Base-by-base conservation (phyloP, 2,797 vertebrate species). In the Parauchenoglanis punctatus region DNA sequence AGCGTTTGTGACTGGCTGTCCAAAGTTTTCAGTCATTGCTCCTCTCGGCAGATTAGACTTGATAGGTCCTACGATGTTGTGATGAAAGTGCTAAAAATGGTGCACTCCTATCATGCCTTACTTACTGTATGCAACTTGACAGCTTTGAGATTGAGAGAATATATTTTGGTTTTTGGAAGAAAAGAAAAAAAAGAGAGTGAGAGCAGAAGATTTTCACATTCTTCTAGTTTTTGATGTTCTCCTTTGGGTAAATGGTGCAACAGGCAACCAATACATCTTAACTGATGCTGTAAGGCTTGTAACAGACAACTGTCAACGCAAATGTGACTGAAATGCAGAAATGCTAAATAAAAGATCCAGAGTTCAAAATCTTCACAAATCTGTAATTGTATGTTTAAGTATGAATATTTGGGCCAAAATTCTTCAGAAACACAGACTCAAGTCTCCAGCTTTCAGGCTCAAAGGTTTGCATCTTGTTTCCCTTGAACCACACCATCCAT, bases 51-150 rank as follows among this genome's bases (percentile, higher is more conserved):
- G 61, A 73, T 84, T 54, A 86, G 56, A 76, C 81, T 20, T 58
- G 81, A 70, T 73, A 72, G 72, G 31, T 18, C 40, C 63, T 40
- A 78, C n/a, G 46, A 58, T 61, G 20, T 67, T 73, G 67, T 80
- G 77, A 84, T 31, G 23, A 78, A 67, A 76, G 61, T 75, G 52
- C n/a, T 78, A 40, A 87, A 89, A 89, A 87, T 18, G 58, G 65
- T 44, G 35, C 84, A 68, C 28, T 44, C 49, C 67, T 25, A 78
- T 75, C 82, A 85, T 70, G 77, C 11, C 75, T 85, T 11, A 49
- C 59, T 89, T 87, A 49, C 49, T 49, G 49, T 10, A 87, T 87
- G 28, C 67, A 59, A 73, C 68, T 20, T 82, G 88, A 85, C 88
- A 85, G 56, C 77, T 59, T 67, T 84, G 49, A 84, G 65, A 68